Base-by-base conservation (phyloP, 30 jellyfish, hydroid and myxozoan species). In the Morbakka virulenta region DNA sequence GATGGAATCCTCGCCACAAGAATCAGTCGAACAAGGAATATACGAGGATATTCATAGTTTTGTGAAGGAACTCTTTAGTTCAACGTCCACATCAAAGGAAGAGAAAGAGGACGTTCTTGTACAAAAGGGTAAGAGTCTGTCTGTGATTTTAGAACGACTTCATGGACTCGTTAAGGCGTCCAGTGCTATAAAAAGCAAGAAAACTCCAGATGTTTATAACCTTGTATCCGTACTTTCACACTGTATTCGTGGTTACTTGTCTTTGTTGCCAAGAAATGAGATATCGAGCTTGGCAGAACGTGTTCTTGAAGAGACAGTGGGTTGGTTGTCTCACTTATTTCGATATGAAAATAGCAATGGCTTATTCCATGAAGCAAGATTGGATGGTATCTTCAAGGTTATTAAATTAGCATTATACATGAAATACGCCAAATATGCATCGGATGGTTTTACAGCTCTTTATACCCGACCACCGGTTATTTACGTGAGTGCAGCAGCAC, bases 401-500 rank as follows among this genome's bases (percentile, higher is more conserved):
- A 79, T 95, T 76, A 85, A 77, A 61, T 71, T 91, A 67, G 96
- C 98, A 9, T 49, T 91, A 28, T 87, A 91, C 82, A 34, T 73
- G 81, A 91, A 91, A 50, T 91, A 48, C 57, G 47, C 96, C 26
- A 91, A 91, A 67, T 84, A 84, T 91, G 88, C 93, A 4, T 69
- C 96, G 25, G 98, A 91, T 79, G 98, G 98, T 0, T 91, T 84
- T 69, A 84, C 98, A 41, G 98, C 98, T 0, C 50, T 91, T 26
- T 91, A 91, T 70, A 91, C 98, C 28, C 69, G 98, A 51, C 98
- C 98, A 17, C 98, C 98, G 35, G 96, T 91, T 1, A 79, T 91
- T 76, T 91, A 91, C 62, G 50, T 91, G 26, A 91, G 98, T 73
- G 95, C 93, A 0, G 94, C 96, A 6, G 98, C 98, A 0, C 96